phyloP scores from a whole-genome alignment of 2,113 vertebrate species.

The Cariama cristata region DNA sequence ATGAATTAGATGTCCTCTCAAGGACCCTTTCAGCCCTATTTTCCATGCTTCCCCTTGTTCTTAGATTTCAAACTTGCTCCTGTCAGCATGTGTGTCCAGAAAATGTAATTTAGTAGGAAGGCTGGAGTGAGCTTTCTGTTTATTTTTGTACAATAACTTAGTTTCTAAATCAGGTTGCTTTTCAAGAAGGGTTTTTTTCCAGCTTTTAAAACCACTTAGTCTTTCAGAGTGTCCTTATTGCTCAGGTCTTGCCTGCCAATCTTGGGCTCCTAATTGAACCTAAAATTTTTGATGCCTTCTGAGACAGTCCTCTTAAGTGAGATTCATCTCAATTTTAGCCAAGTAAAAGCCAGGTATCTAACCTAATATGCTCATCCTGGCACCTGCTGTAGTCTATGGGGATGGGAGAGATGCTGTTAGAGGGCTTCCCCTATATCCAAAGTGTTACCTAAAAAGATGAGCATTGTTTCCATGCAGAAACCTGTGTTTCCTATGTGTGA shows the following conservation, averaged over 20 bases:
- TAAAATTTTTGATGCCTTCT: background rate
- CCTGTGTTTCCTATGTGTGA: background rate
- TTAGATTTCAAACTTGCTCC: background rate
- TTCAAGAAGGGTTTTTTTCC: background rate
- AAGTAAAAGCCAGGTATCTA: background rate
- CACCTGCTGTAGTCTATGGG: background rate
- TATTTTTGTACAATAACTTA: background rate
- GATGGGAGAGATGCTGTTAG: background rate
- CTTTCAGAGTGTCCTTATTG: background rate
- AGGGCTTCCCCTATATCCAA: background rate
- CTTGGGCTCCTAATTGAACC: background rate
- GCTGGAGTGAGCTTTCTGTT: background rate
- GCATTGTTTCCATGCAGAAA: background rate
- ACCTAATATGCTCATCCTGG: background rate
- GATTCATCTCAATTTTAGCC: background rate
- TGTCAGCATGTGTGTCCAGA: background rate
- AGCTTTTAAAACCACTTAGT: background rate
- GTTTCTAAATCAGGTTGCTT: background rate
- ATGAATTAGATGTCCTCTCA: background rate
- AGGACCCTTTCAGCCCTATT: background rate
- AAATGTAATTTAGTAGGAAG: background rate
- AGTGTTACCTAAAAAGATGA: background rate
- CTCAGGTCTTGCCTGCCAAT: background rate
- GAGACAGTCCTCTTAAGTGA: background rate
- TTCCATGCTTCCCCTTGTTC: background rate